phyloP scores from a whole-genome alignment of 2,888 invertebrate species.

The Phania funesta region DNA sequence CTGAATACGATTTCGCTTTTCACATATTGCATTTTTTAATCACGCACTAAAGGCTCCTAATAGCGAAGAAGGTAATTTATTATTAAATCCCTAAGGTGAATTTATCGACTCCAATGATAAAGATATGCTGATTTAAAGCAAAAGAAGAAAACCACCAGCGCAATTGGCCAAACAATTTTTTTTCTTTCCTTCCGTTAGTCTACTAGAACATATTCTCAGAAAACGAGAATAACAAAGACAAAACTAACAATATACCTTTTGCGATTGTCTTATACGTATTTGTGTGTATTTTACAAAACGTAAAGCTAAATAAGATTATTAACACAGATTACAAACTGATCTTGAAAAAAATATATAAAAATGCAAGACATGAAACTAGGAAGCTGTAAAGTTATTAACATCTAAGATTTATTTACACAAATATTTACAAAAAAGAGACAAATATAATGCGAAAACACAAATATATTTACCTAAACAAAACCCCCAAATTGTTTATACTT shows the following conservation, averaged over 20 bases:
- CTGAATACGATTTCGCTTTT: constrained; percentile 5
- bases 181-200: neutral
- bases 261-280: too few species aligned
- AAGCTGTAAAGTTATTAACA: constrained; percentile 37
- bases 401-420: constrained; percentile 60
- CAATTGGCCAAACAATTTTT: neutral
- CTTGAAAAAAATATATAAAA: constrained; percentile 3
- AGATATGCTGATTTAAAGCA: constrained; percentile 77
- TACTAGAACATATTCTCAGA: constrained; percentile 9
- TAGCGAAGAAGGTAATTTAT: constrained; percentile 77
- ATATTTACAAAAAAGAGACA: neutral
- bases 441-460: constrained; percentile 12
- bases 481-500: too few species aligned
- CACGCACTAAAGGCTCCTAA: constrained; percentile 73
- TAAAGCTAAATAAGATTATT: constrained; percentile 5
- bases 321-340: constrained; percentile 39
- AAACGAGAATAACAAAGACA: neutral
- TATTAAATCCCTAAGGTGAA: constrained; percentile 78
- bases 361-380: neutral
- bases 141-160: neutral
- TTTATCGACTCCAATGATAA: constrained; percentile 79
- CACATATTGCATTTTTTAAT: constrained; percentile 31
- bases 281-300: constrained; percentile 16
- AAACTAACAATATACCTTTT: constrained; percentile 6
- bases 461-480: neutral